Conservation (phyloP, 1,140 invertebrate genomes). For the Caerostris extrusa region DNA sequence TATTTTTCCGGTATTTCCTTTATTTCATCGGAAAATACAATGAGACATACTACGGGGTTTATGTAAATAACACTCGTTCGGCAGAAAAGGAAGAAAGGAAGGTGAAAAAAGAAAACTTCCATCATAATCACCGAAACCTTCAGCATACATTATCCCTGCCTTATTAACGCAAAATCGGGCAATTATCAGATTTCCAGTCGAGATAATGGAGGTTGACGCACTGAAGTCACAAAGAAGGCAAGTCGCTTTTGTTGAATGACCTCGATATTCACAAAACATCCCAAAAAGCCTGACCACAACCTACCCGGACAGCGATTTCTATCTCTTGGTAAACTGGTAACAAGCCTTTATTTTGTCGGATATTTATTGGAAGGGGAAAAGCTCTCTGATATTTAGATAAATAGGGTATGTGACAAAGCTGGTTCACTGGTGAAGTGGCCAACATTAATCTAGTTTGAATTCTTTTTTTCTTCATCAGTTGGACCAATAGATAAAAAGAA, state of each 20-base stretch:
- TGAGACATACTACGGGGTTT: background rate
- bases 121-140: background rate
- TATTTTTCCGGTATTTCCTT: background rate
- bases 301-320: constrained; percentile 17
- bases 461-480: background rate
- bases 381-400: background rate
- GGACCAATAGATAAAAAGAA: background rate
- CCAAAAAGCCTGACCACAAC: background rate
- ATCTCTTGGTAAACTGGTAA: background rate
- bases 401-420: constrained; percentile 14
- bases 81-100: background rate
- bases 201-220: constrained; percentile 57
- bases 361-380: constrained; percentile 24
- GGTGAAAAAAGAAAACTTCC: background rate
- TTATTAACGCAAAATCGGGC: constrained; percentile 55
- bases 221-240: constrained; percentile 44
- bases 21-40: background rate
- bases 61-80: background rate
- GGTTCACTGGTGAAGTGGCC: background rate
- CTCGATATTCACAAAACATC: constrained; percentile 20
- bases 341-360: background rate
- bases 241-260: constrained; percentile 44
- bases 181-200: constrained; percentile 52
- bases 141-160: constrained; percentile 13
- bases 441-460: constrained; percentile 27